phyloP scores from a whole-genome alignment of 2,888 invertebrate species.

The Bedellia somnulentella region DNA sequence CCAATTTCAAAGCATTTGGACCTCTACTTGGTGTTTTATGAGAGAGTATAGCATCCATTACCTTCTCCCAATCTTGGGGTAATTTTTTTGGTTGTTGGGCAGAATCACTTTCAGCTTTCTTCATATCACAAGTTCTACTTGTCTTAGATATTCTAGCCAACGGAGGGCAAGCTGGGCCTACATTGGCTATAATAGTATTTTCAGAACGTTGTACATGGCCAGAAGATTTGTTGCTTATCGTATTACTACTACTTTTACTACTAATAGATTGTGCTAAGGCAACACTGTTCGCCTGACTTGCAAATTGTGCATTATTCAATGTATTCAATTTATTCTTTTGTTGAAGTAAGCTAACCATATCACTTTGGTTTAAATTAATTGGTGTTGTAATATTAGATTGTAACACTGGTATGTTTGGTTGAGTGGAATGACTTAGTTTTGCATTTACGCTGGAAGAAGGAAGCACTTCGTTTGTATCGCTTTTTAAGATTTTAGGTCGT shows the following conservation, averaged over 20 bases:
- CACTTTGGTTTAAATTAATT: slow-evolving; percentile 23
- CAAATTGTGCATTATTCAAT: too few relatives aligned
- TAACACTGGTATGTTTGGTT: too few relatives aligned
- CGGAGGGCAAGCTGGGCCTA: not conserved
- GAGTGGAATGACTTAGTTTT: too few relatives aligned
- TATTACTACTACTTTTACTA: too few relatives aligned
- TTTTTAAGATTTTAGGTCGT: too few relatives aligned
- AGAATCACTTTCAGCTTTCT: not conserved
- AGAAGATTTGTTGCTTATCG: not conserved
- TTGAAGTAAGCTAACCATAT: slow-evolving; percentile 24
- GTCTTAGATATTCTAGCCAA: not conserved
- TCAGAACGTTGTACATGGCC: not conserved
- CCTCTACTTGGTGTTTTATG: slow-evolving; percentile 40
- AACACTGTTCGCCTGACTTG: too few relatives aligned
- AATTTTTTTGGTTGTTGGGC: not conserved
- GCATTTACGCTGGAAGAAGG: too few relatives aligned
- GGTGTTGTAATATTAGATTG: not conserved
- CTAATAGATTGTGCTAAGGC: too few relatives aligned
- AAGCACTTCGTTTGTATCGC: too few relatives aligned
- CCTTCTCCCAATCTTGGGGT: slow-evolving; percentile 31
- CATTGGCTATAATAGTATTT: too few relatives aligned
- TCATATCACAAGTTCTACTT: too few relatives aligned
- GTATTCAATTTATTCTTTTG: slow-evolving; percentile 26
- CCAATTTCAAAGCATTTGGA: slow-evolving; percentile 31
- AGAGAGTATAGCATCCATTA: slow-evolving; percentile 32